Percentiles rank a stretch among this genome's conserved stretches.
Conservation (phyloP, 2,797 vertebrate species). For the Carduelis carduelis region DNA sequence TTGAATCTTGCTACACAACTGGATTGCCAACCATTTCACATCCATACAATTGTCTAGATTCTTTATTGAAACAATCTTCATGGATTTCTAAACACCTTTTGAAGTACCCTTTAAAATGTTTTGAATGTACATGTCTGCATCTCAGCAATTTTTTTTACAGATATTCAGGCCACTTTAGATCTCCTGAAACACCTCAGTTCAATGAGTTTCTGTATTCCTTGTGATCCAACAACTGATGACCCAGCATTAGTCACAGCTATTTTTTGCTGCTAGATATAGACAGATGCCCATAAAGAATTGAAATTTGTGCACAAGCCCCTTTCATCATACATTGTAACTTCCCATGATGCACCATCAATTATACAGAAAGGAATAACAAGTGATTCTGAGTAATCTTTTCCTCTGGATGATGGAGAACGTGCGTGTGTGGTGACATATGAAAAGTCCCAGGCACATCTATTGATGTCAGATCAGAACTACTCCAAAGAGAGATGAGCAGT, state of each 20-base stretch:
- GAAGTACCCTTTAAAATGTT: background rate
- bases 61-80: background rate
- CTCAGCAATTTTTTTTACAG: background rate
- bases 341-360: background rate
- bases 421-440: background rate
- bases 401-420: background rate
- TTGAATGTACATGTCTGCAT: background rate
- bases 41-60: background rate
- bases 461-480: background rate
- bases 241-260: background rate
- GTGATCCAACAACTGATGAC: background rate
- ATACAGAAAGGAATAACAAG: background rate
- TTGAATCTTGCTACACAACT: background rate
- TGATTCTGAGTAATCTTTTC: background rate
- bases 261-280: background rate
- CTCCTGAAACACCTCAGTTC: background rate
- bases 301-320: background rate
- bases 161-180: background rate
- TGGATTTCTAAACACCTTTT: background rate
- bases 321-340: background rate
- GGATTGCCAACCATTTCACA: background rate
- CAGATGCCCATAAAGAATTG: background rate
- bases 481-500: background rate
- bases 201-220: background rate
- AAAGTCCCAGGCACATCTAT: background rate